Conservation (phyloP, 1,140 invertebrate species). For the honey bee (Apis mellifera) region DNA sequence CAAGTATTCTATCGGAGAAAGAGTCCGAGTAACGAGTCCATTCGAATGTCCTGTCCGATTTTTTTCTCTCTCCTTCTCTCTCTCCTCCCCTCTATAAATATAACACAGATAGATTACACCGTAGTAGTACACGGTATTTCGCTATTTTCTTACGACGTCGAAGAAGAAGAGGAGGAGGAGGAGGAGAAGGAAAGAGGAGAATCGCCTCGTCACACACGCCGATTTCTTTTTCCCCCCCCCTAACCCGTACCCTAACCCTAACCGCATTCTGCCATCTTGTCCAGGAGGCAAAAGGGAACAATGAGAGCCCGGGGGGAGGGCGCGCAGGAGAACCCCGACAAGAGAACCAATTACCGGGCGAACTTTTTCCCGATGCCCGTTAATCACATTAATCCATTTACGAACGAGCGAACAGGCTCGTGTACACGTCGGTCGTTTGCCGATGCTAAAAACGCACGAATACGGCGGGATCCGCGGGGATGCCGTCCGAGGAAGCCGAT, state of each 20-base stretch:
- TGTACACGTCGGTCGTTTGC: slow-evolving; percentile 16
- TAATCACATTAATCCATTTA: slow-evolving; percentile 56
- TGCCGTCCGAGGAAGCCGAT: slow-evolving; percentile 11
- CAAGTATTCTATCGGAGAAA: not conserved
- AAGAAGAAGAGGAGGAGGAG: not conserved
- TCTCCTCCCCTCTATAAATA: not conserved
- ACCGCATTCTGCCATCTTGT: slow-evolving; percentile 41
- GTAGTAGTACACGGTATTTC: slow-evolving; percentile 2
- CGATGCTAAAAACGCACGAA: slow-evolving; percentile 37
- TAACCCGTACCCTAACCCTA: not conserved
- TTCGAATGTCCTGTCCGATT: slow-evolving; percentile 17
- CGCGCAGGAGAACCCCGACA: slow-evolving; percentile 13
- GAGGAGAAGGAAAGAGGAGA: not conserved
- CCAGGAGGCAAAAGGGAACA: slow-evolving; percentile 27
- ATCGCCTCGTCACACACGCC: slow-evolving; percentile 14
- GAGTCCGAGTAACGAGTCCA: slow-evolving; percentile 22
- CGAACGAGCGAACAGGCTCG: slow-evolving; percentile 19
- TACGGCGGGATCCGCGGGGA: not conserved
- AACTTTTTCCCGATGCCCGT: slow-evolving; percentile 39
- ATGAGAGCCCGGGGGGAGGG: not conserved
- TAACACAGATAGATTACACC: not conserved
- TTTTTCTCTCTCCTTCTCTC: not conserved
- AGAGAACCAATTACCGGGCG: slow-evolving; percentile 45
- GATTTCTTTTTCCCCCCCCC: not conserved
- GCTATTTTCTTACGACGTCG: slow-evolving; percentile 1